Conservation (phyloP, 2,113 vertebrate species). For the Cranoglanis bouderius region DNA sequence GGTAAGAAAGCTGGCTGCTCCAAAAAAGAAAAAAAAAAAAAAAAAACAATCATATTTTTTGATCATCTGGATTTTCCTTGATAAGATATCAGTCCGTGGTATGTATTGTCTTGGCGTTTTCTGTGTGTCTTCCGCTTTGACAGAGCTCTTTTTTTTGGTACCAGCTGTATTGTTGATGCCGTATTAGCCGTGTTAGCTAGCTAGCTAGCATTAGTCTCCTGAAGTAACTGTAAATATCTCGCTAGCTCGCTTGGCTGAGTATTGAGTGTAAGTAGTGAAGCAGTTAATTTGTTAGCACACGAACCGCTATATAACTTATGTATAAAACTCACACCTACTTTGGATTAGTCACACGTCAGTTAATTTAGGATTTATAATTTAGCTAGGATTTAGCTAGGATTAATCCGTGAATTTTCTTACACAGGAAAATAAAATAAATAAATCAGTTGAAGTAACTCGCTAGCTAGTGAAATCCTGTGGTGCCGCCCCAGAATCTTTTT, state of each 20-base stretch:
- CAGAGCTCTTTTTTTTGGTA: neutral
- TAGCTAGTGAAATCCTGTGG: conserved; percentile 1
- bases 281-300: neutral
- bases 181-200: conserved; percentile 1
- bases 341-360: neutral
- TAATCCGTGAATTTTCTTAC: neutral
- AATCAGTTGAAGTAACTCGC: neutral
- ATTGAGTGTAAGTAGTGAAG: neutral
- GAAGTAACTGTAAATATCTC: neutral
- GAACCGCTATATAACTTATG: too few relatives aligned
- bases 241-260: neutral
- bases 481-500: neutral
- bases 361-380: neutral
- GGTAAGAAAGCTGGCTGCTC: conserved; percentile 25
- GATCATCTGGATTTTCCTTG: too few relatives aligned
- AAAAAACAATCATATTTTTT: too few relatives aligned
- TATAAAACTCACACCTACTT: neutral
- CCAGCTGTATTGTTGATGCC: conserved; percentile 9
- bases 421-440: neutral
- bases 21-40: neutral
- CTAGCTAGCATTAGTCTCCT: neutral
- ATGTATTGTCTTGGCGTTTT: neutral
- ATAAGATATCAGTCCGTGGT: neutral
- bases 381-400: neutral
- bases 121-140: neutral